Evolutionary conservation across 1,140 invertebrate genomes (phyloP).

Genomic region (silkworm (Bombyx mori)): ASM3026992v2 NC_085123.1:5151001-5151500

Average conservation of each 20-base stretch:
- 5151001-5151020: no score
- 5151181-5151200: constrained; percentile 92
- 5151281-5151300: constrained; percentile 97
- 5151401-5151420: not conserved
- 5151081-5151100: constrained; percentile 8
- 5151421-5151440: not conserved
- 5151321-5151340: constrained; percentile 93
- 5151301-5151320: constrained; percentile 89
- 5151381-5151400: constrained; percentile 18
- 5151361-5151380: constrained; percentile 92
- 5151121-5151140: constrained; percentile 93
- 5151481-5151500: no score
- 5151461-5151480: no score
- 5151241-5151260: constrained; percentile 97
- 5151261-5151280: constrained; percentile 98
- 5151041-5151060: no score
- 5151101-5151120: constrained; percentile 89
- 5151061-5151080: no score
- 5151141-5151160: constrained; percentile 96
- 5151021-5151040: no score
- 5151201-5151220: constrained; percentile 89
- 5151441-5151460: not conserved
- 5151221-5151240: constrained; percentile 95
- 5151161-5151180: constrained; percentile 96
- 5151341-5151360: constrained; percentile 98